Conservation (phyloP, 2,888 invertebrate genomes). For the Macaria notata region DNA sequence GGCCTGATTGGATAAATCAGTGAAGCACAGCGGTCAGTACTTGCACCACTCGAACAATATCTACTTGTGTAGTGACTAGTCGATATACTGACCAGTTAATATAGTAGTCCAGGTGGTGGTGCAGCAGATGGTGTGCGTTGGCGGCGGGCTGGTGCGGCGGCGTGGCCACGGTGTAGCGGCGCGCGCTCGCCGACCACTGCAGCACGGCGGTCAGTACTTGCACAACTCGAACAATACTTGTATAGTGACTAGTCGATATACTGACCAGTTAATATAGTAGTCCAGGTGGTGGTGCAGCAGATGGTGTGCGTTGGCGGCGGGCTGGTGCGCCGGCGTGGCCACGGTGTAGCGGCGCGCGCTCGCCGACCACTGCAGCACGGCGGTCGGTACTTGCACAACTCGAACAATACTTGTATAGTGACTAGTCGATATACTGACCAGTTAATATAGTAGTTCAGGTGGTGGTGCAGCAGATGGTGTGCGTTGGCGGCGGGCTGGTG, state of each 20-base stretch:
- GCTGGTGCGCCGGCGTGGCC: constrained; percentile 89
- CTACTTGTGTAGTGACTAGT: too few relatives aligned
- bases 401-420: too few relatives aligned
- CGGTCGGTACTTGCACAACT: constrained; percentile 12
- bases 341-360: constrained; percentile 92
- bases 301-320: constrained; percentile 94
- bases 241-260: neutral
- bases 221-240: too few relatives aligned
- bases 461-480: constrained; percentile 93
- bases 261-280: neutral
- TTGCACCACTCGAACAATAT: too few relatives aligned
- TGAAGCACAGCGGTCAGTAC: too few relatives aligned
- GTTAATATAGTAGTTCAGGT: constrained; percentile 82
- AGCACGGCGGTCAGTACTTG: constrained; percentile 24
- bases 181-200: constrained; percentile 91
- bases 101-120: constrained; percentile 94
- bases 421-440: neutral
- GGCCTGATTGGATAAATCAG: too few relatives aligned
- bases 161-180: constrained; percentile 91
- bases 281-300: constrained; percentile 94
- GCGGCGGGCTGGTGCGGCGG: constrained; percentile 89
- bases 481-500: constrained; percentile 92
- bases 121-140: constrained; percentile 95
- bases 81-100: constrained; percentile 85
- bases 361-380: constrained; percentile 86